Base-by-base conservation (phyloP, 2,113 vertebrate genomes). In the Bagarius yarrelli region DNA sequence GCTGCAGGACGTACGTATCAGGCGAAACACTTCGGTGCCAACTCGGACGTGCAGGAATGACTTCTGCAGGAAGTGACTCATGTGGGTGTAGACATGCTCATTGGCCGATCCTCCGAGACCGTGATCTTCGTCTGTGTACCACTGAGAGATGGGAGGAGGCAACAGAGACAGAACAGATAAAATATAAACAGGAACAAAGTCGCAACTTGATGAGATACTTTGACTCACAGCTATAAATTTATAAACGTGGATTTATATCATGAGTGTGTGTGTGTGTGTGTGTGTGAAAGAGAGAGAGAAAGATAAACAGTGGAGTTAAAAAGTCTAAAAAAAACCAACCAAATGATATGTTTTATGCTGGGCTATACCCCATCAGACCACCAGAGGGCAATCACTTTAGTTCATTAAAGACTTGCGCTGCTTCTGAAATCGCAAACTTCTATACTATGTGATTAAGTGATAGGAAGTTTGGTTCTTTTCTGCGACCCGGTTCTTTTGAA, bases 91-190 rank as follows among this genome's bases (percentile, higher is more conserved):
- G 83, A 99, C 94, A 25, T 99, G 98, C 15, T 91, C 92, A 85
- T 95, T 89, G 78, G 98, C 96, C 1, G 89, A 88, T 23, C 95
- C 96, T 0, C 9, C 85, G 0, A 99, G 95, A 18, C 91, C 87
- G 0, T 99, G 98, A 87, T 98, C 95, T 88, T 98, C 95, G 78
- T 99, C 96, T 0, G 97, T 97, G 52, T 99, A 99, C 98, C 98
- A 99, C 98, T 99, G 86, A 15, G 82, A 66, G 13, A 73, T 14
- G 36, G 40, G 40, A 8, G 55, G 53, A 82, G 36, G 83, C 25
- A 8, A 40, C 85, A 79, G 83, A 47, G 82, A 15, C 25, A 56
- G 44, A 21, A 27, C 25, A 57, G 2, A 23, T 23, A 40, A 3
- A 53, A 34, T 15, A 25, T 6, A 67, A 16, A 50, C 25, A 56